A percentile compares a stretch with the other conserved stretches of the same genome.
phyloP scores from a whole-genome alignment of 2,797 vertebrate species.

The Ispidina lecontei region DNA sequence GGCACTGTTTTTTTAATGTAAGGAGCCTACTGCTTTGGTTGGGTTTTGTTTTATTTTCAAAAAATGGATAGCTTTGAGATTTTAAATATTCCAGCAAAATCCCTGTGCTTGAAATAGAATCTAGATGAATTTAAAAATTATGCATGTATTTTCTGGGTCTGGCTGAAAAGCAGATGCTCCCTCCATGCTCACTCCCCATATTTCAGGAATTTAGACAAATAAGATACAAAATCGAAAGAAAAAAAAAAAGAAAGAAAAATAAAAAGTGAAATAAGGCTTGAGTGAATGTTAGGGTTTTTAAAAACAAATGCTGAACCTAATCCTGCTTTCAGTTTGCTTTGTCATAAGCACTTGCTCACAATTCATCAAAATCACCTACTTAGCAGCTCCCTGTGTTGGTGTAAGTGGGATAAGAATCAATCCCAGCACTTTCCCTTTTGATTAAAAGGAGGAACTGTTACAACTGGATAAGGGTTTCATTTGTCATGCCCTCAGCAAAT shows the following conservation, averaged over 20 bases:
- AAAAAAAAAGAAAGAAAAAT: background rate
- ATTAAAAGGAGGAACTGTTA: conserved; percentile 11
- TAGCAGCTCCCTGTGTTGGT: background rate
- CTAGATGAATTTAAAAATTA: conserved; percentile 37
- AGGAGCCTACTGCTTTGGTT: background rate
- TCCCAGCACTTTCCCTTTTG: background rate
- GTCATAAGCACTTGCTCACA: background rate
- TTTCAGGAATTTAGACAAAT: background rate
- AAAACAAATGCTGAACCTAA: background rate
- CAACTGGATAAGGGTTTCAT: background rate
- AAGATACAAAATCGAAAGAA: background rate
- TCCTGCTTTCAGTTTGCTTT: background rate
- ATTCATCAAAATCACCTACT: background rate
- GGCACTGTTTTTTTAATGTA: background rate
- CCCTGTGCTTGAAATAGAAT: conserved; percentile 11
- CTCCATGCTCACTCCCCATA: background rate
- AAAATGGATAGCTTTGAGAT: background rate
- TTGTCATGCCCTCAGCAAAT: conserved; percentile 1
- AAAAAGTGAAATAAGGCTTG: background rate
- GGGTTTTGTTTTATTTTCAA: no score
- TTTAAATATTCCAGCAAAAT: background rate
- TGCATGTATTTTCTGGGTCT: background rate
- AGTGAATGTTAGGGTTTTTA: background rate
- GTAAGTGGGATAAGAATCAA: background rate
- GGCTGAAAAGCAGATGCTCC: conserved; percentile 16